phyloP scores from a whole-genome alignment of 1,140 invertebrate species.

The Aphidius ervi region DNA sequence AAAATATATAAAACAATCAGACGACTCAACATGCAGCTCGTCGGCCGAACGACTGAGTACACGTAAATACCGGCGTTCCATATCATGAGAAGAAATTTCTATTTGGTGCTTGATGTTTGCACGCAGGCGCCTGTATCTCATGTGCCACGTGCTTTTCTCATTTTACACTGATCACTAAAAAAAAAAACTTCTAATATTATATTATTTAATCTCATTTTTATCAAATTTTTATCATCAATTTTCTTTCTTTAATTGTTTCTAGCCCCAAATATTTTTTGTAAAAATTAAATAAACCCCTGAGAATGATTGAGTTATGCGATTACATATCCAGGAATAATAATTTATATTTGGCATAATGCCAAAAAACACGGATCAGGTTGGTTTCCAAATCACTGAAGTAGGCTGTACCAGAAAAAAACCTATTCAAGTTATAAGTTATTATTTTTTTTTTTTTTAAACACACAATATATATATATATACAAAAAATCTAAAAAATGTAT shows the following conservation, averaged over 20 bases:
- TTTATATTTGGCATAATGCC: conserved; percentile 14
- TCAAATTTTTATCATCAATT: not conserved
- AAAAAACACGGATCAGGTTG: conserved; percentile 1
- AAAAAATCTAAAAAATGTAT: no score
- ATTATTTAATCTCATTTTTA: no score
- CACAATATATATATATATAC: no score
- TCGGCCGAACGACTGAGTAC: conserved; percentile 27
- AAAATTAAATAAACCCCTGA: conserved; percentile 9
- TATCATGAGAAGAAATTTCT: conserved; percentile 25
- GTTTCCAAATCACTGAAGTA: no score
- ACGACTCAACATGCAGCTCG: conserved; percentile 19
- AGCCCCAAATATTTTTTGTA: not conserved
- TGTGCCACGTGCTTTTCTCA: conserved; percentile 37
- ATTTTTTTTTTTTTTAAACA: not conserved
- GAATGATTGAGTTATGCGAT: conserved; percentile 13
- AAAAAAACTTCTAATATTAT: no score
- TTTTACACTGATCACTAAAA: not conserved
- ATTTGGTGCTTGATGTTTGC: conserved; percentile 24
- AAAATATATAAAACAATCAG: no score
- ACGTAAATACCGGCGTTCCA: conserved; percentile 25
- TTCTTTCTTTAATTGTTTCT: not conserved
- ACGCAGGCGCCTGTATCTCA: conserved; percentile 38
- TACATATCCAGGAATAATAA: conserved; percentile 23
- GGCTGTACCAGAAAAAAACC: no score
- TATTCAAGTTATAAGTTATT: no score